phyloP scores from a whole-genome alignment of 2,797 vertebrate genomes.

The Arnoldichthys spilopterus region DNA sequence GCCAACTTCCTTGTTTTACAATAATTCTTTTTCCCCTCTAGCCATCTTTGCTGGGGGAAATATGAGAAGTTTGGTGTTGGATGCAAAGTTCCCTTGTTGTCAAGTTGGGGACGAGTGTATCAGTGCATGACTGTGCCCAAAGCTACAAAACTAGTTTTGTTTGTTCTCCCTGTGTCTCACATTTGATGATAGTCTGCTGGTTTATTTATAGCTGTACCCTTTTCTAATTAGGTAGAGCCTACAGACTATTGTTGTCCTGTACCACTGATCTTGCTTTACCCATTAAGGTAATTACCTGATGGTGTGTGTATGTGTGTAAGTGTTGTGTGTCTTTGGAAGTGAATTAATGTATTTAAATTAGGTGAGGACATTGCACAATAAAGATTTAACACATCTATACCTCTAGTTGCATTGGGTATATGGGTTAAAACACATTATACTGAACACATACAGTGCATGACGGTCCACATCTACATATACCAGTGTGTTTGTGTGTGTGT shows the following conservation, averaged over 20 bases:
- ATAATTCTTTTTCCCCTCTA: neutral
- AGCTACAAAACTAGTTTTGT: conserved; percentile 9
- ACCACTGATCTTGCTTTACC: conserved; percentile 24
- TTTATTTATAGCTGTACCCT: conserved; percentile 42
- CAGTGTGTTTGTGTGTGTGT: neutral
- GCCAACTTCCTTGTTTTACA: neutral
- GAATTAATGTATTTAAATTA: conserved; percentile 28
- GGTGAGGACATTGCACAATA: neutral
- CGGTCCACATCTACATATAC: neutral
- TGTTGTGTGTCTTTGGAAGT: conserved; percentile 38
- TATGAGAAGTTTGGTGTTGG: conserved; percentile 29
- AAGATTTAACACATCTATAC: neutral
- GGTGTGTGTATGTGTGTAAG: conserved; percentile 32
- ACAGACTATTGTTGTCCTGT: conserved; percentile 19
- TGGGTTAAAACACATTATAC: conserved; percentile 13
- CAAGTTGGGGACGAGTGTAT: conserved; percentile 11
- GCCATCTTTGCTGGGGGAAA: conserved; percentile 33
- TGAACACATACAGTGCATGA: conserved; percentile 28
- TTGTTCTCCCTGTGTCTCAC: neutral
- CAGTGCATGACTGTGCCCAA: neutral
- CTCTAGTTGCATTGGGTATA: neutral
- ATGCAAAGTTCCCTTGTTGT: conserved; percentile 21
- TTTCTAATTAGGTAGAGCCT: conserved; percentile 23
- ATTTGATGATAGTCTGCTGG: conserved; percentile 3
- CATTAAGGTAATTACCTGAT: conserved; percentile 50